These are phyloP conservation scores for Thamnaconus septentrionalis DNA, from an alignment of 2,113 vertebrate genomes.

Conservation along the genomic window DNA sequence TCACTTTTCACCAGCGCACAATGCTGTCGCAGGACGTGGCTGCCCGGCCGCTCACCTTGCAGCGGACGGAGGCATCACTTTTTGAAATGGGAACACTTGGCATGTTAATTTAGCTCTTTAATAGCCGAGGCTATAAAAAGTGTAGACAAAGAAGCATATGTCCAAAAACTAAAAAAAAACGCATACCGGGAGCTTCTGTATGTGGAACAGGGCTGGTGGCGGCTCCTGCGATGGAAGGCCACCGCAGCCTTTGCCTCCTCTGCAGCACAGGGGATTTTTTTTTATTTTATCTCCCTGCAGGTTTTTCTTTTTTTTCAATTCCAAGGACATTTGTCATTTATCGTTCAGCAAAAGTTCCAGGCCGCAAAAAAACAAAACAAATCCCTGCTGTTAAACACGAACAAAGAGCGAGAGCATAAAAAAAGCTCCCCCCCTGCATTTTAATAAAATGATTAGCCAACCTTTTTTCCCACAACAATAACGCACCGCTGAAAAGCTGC, in stretches of 20 bases:
- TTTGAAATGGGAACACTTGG: conserved; percentile 64
- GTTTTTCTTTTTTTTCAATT: conserved; percentile 27
- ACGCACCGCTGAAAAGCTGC: too few species aligned
- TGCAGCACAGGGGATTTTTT: conserved; percentile 31
- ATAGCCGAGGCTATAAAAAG: conserved; percentile 68
- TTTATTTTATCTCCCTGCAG: neutral
- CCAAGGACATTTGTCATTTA: conserved; percentile 71
- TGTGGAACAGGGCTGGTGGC: conserved; percentile 49
- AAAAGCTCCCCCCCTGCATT: neutral
- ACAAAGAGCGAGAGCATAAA: conserved; percentile 7
- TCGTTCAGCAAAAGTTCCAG: conserved; percentile 44
- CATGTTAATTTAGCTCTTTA: conserved; percentile 66
- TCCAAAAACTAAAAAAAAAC: conserved; percentile 52
- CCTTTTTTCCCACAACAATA: too few species aligned
- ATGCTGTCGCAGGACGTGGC: conserved; percentile 38
- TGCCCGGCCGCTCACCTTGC: conserved; percentile 1
- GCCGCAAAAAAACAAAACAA: conserved; percentile 13
- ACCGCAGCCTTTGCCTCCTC: conserved; percentile 41
- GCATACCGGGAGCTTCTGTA: conserved; percentile 31
- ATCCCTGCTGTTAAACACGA: conserved; percentile 38
- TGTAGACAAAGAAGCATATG: conserved; percentile 37
- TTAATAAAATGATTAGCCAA: too few species aligned
- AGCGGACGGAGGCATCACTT: conserved; percentile 45
- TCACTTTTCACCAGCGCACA: conserved; percentile 38
- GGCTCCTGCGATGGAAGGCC: conserved; percentile 45